A percentile compares a stretch with the other conserved stretches of the same genome.
These are phyloP conservation scores for Drosophila glabriapex DNA, from an alignment of 2,888 invertebrate genomes.

Conservation along the genomic window DNA sequence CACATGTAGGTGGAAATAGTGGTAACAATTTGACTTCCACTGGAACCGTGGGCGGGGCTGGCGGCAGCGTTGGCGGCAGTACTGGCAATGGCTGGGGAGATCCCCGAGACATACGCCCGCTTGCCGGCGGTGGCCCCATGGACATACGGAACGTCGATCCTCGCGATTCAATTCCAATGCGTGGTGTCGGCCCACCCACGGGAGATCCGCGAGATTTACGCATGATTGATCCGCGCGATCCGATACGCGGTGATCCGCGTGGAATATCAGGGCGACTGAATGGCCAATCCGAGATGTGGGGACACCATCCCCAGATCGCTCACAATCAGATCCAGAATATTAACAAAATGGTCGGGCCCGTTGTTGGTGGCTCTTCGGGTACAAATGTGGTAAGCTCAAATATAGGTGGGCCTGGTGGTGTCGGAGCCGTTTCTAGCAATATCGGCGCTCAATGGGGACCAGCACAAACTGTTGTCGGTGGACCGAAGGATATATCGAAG, in stretches of 20 bases:
- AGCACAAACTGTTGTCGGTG: constrained; percentile 76
- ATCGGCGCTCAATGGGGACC: constrained; percentile 83
- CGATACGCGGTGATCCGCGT: constrained; percentile 89
- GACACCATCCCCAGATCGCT: constrained; percentile 87
- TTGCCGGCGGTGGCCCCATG: constrained; percentile 83
- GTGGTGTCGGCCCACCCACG: constrained; percentile 82
- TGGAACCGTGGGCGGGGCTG: constrained; percentile 57
- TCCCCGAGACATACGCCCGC: constrained; percentile 87
- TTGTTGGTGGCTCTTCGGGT: constrained; percentile 77
- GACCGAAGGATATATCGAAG: constrained; percentile 82
- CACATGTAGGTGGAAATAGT: constrained; percentile 51
- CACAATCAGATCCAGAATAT: constrained; percentile 83
- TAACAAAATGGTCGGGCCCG: constrained; percentile 87
- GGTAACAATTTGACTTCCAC: constrained; percentile 52
- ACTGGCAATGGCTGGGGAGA: constrained; percentile 87
- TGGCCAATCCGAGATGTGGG: constrained; percentile 93
- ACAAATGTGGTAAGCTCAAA: constrained; percentile 81
- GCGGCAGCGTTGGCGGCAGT: constrained; percentile 63
- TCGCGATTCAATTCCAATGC: constrained; percentile 83
- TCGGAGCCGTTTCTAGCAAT: constrained; percentile 65
- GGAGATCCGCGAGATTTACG: constrained; percentile 85
- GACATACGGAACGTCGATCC: constrained; percentile 87
- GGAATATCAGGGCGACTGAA: constrained; percentile 94
- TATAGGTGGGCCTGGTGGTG: constrained; percentile 84
- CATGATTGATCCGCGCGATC: constrained; percentile 86